Evolutionary conservation across 1,140 invertebrate genomes (phyloP), one percentile per base, ranked within the genome.

Genomic region (Drosophila ananassae): DNA sequence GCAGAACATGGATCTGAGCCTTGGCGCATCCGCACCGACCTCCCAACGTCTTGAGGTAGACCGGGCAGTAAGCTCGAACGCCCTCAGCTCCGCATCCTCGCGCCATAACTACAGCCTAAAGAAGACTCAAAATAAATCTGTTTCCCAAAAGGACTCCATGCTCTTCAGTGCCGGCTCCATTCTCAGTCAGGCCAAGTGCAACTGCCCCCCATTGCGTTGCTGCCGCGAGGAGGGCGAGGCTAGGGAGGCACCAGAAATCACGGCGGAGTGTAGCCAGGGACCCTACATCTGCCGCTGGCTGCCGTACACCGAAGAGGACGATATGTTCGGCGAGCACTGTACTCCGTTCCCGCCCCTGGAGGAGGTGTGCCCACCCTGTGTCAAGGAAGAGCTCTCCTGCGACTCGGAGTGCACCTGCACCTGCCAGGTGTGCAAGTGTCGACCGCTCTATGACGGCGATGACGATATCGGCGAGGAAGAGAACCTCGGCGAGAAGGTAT

Each of bases 241-340:
- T 0, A 52, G 32, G 5, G 71, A 37, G 10, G 17, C 58, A 6
- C 75, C 79, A 0, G 66, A 64, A 2, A 87, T 90, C 0, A 72
- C 66, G 12, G 87, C 82, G 2, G 90, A 90, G 17, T 78, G 73
- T 17, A 89, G 90, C 47, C 90, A 91, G 46, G 90, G 90, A 0
- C 82, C 90, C 0, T 91, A 74, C 34, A 56, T 73, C 4, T 91
- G 90, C 34, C 82, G 79, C 10, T 91, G 90, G 90, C 17, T 84
- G 25, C 53, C 68, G 17, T 79, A 28, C 24, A 56, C 71, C 0
- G 73, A 72, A 4, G 67, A 82, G 30, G 75, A 77, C 10, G 74
- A 81, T 6, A 41, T 57, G 25, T 77, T 58, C 13, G 21, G 50
- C 5, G 52, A 79, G 12, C 83, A 83, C 12, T 9, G 9, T 9